phyloP scores from a whole-genome alignment of 2,797 vertebrate species.

The Morus bassanus region DNA sequence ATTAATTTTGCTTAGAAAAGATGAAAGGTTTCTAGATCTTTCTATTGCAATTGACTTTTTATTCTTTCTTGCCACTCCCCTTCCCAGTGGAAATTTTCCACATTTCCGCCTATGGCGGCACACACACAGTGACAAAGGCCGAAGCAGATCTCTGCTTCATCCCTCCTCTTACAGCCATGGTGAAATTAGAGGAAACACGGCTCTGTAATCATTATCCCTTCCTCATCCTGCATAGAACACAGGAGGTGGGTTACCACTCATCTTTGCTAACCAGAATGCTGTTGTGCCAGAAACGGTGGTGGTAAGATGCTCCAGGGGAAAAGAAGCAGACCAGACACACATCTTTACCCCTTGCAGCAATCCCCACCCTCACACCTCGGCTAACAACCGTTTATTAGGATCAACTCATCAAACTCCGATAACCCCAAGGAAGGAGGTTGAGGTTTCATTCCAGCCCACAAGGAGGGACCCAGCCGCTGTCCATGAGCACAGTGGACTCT shows the following conservation, averaged over 20 bases:
- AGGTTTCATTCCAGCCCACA: neutral
- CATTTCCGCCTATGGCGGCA: neutral
- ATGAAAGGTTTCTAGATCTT: neutral
- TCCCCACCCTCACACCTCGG: neutral
- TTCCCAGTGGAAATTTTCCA: constrained; percentile 8
- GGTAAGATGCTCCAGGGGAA: neutral
- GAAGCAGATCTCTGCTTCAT: neutral
- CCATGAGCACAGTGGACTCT: neutral
- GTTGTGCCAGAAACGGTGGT: neutral
- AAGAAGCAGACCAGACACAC: neutral
- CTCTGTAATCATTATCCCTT: neutral
- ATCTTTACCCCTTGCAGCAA: neutral
- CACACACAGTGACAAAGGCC: neutral
- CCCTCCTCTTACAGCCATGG: neutral
- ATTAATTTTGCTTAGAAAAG: neutral
- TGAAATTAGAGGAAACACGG: fast-evolving
- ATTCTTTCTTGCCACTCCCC: neutral
- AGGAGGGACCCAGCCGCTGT: neutral
- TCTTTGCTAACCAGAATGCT: neutral
- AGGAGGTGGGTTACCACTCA: neutral
- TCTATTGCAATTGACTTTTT: neutral
- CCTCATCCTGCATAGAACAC: neutral
- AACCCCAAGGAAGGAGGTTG: neutral
- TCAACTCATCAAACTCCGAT: neutral
- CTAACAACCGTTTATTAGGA: neutral